These are phyloP conservation scores for Schizotus pectinicornis DNA, from an alignment of 2,888 invertebrate species.

Conservation along the genomic window DNA sequence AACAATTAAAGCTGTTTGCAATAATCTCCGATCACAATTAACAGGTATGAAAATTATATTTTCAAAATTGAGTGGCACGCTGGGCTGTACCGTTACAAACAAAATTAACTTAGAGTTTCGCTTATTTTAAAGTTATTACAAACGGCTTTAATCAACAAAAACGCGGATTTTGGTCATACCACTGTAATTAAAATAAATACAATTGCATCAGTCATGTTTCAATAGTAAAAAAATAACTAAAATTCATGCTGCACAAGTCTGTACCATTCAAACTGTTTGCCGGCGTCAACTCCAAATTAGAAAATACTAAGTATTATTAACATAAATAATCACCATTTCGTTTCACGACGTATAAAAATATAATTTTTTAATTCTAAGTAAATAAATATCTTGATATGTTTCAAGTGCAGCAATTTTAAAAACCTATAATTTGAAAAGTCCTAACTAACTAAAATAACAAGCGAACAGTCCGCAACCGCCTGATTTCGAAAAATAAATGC, in stretches of 20 bases:
- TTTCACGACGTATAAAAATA: constrained; percentile 19
- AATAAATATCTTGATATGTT: constrained; percentile 41
- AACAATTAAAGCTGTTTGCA: constrained; percentile 26
- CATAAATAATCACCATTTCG: constrained; percentile 23
- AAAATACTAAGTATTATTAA: constrained; percentile 8
- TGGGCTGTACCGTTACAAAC: constrained; percentile 5
- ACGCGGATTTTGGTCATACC: constrained; percentile 13
- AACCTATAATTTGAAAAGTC: constrained; percentile 35
- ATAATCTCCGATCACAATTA: constrained; percentile 11
- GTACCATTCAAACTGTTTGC: constrained; percentile 3
- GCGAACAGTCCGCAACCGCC: constrained; percentile 22
- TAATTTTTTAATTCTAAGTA: constrained; percentile 28
- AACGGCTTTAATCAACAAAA: constrained; percentile 20
- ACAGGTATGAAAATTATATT: not conserved
- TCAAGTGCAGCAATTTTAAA: constrained; percentile 33
- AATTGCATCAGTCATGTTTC: constrained; percentile 32
- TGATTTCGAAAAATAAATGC: constrained; percentile 13
- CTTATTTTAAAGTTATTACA: constrained; percentile 14
- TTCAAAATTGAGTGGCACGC: constrained; percentile 11
- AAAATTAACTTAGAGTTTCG: constrained; percentile 1
- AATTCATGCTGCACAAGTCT: constrained; percentile 23
- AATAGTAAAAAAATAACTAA: constrained; percentile 12
- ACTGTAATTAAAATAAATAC: constrained; percentile 32
- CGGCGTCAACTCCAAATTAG: not conserved
- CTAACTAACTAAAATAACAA: constrained; percentile 35